phyloP scores from a whole-genome alignment of 2,797 vertebrate genomes.

The Cirrhinus molitorella region DNA sequence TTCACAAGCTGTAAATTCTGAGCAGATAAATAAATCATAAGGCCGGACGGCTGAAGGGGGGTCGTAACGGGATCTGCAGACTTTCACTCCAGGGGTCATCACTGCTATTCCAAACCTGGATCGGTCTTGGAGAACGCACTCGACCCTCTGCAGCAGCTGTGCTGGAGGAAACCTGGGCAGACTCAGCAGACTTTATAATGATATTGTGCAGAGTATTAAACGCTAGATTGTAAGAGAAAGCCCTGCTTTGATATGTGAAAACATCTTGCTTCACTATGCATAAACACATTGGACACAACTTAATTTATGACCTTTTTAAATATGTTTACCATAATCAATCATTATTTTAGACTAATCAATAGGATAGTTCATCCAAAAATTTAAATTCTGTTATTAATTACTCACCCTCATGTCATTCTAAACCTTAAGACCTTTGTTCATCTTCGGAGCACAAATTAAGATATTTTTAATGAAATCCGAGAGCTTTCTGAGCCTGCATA shows the following conservation, averaged over 20 bases:
- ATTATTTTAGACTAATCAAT: neutral
- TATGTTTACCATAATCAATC: neutral
- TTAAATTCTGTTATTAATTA: too few species aligned
- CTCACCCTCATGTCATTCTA: too few species aligned
- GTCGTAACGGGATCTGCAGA: slow-evolving; percentile 70
- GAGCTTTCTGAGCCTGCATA: too few species aligned
- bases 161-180: slow-evolving; percentile 25
- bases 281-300: neutral
- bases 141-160: slow-evolving; percentile 46
- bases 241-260: slow-evolving; percentile 16
- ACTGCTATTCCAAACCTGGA: slow-evolving; percentile 73
- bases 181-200: slow-evolving; percentile 20
- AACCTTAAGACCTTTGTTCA: too few species aligned
- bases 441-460: too few species aligned
- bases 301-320: neutral
- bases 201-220: slow-evolving; percentile 27
- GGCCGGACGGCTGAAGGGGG: slow-evolving; percentile 55
- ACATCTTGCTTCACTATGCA: neutral
- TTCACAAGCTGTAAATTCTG: slow-evolving; percentile 80
- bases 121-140: slow-evolving; percentile 43
- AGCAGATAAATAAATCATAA: slow-evolving; percentile 78
- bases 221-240: slow-evolving; percentile 11
- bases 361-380: too few species aligned
- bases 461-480: too few species aligned
- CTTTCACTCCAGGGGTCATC: slow-evolving; percentile 71